These are phyloP conservation scores for Parotia lawesii DNA, from an alignment of 2,113 vertebrate genomes.

Conservation along the genomic window DNA sequence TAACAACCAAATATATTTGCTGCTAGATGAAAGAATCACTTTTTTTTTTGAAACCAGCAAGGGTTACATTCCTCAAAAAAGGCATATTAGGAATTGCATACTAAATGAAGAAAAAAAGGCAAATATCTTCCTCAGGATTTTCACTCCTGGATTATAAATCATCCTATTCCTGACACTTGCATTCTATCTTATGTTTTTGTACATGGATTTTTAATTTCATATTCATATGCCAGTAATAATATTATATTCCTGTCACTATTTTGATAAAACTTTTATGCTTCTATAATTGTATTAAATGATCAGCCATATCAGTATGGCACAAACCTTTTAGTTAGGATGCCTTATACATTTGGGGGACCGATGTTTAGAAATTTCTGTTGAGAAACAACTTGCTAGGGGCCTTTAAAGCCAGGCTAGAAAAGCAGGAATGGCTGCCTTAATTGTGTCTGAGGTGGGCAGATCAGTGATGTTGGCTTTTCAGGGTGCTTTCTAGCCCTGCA, in stretches of 20 bases:
- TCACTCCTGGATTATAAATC: not conserved
- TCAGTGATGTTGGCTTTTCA: not conserved
- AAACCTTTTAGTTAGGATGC: not conserved
- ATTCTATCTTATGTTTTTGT: not conserved
- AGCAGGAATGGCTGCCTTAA: not conserved
- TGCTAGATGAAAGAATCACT: not conserved
- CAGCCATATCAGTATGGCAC: not conserved
- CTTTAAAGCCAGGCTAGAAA: not conserved
- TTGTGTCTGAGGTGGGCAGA: not conserved
- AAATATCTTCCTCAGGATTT: not conserved
- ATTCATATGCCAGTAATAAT: not conserved
- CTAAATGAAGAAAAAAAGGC: not conserved
- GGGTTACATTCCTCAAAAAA: not conserved
- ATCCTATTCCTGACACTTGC: not conserved
- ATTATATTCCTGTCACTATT: not conserved
- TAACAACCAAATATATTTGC: not conserved
- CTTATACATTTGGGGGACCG: not conserved
- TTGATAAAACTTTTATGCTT: not conserved
- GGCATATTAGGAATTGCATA: not conserved
- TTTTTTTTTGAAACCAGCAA: not conserved
- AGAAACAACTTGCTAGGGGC: not conserved
- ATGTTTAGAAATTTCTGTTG: not conserved
- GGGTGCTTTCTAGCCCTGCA: not conserved
- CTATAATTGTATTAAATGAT: not conserved
- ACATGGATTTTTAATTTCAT: not conserved